phyloP scores from a whole-genome alignment of 2,113 vertebrate species.

The Nannospalax galili region DNA sequence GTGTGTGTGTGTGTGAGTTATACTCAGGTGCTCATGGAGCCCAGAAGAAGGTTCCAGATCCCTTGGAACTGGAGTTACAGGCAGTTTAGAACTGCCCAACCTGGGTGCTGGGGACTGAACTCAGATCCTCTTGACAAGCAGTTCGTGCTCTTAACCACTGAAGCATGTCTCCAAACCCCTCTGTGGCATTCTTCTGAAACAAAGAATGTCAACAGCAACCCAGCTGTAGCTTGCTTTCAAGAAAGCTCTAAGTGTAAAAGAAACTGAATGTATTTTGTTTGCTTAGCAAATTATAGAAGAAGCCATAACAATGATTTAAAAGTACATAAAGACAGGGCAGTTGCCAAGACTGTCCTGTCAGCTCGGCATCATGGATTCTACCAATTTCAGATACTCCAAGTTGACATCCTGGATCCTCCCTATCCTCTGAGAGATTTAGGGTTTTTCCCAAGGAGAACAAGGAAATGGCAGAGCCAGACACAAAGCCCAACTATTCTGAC shows the following conservation, averaged over 20 bases:
- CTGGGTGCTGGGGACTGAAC: too few species aligned
- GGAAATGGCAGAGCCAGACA: background rate
- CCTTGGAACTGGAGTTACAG: background rate
- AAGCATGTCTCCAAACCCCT: background rate
- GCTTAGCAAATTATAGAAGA: conserved; percentile 70
- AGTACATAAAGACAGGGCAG: background rate
- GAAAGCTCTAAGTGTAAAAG: conserved; percentile 67
- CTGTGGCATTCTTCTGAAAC: conserved; percentile 47
- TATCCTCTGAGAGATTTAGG: background rate
- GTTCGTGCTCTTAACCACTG: too few species aligned
- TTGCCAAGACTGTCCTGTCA: conserved; percentile 16
- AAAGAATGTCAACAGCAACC: conserved; percentile 72
- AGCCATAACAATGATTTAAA: conserved; percentile 63
- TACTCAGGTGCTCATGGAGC: background rate
- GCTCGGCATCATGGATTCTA: background rate
- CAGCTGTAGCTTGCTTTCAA: conserved; percentile 72
- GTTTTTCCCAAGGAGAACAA: background rate
- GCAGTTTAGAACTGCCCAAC: too few species aligned
- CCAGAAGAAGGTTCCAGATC: background rate
- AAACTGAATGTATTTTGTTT: conserved; percentile 70
- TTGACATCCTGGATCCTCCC: background rate
- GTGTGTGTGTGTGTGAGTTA: background rate
- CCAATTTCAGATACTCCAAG: background rate
- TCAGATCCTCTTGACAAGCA: background rate
- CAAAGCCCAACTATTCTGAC: background rate